These are phyloP conservation scores for Synergus gifuensis DNA, from an alignment of 2,888 invertebrate genomes.

Conservation along the genomic window DNA sequence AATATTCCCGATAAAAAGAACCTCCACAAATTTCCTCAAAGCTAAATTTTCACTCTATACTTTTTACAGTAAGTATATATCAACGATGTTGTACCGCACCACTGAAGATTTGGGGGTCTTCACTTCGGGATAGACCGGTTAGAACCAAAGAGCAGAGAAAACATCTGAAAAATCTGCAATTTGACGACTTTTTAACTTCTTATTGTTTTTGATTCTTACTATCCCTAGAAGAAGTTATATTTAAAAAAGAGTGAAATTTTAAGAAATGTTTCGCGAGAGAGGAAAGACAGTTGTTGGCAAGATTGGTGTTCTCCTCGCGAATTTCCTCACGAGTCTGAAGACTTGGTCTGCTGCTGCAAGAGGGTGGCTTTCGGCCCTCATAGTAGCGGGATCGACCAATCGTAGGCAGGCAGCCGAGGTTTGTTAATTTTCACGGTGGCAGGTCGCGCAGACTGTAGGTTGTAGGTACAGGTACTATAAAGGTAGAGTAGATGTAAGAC, in stretches of 20 bases:
- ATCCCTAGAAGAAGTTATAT: neutral
- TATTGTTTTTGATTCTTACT: neutral
- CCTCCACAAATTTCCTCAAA: neutral
- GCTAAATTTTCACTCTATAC: neutral
- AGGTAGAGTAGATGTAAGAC: constrained; percentile 47
- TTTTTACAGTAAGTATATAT: neutral
- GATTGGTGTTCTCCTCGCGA: constrained; percentile 61
- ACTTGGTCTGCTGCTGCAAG: constrained; percentile 54
- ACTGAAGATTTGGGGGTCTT: neutral
- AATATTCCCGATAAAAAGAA: neutral
- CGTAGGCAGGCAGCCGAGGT: constrained; percentile 63
- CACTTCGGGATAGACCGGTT: neutral
- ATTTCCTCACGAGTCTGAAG: constrained; percentile 71
- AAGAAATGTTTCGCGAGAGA: neutral
- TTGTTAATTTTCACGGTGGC: constrained; percentile 57
- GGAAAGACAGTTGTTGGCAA: neutral
- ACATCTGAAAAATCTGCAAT: neutral
- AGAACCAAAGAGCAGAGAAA: neutral
- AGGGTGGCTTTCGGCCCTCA: constrained; percentile 68
- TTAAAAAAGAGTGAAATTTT: neutral
- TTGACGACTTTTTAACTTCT: neutral
- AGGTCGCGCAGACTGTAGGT: constrained; percentile 41
- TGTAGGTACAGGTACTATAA: constrained; percentile 35
- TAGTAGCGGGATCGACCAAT: constrained; percentile 73
- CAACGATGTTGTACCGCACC: neutral